Base-by-base conservation (phyloP, 2,888 invertebrate species). In the Plebejus anna region DNA sequence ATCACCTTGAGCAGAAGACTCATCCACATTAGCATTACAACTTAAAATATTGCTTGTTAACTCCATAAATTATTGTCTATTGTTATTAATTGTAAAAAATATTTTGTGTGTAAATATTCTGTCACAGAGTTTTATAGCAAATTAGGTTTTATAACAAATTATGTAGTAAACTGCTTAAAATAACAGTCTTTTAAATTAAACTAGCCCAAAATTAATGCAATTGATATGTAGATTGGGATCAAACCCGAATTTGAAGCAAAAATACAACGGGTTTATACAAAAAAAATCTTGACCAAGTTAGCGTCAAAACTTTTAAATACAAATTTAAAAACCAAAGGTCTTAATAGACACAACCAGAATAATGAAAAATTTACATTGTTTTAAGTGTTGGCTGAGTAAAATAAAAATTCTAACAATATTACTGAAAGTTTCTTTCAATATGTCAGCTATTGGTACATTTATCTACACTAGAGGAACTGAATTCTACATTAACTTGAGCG, bases 391-490 rank as follows among this genome's bases (percentile, higher is more conserved):
- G 16, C 16, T 16, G 16, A 55, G 16, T 55, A 16, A 55, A 55
- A 55, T 16, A 3, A 55, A 55, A 55, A 55, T 55, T 16, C 13
- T 55, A 13, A 55, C 16, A 16, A 55, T 55, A 55, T 55, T 55
- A 55, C 55, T 55, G 16, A 55, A 55, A 55, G 55, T 55, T 73
- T 32, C 2, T 13, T 22, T 22, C 42, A 72, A 22, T 28, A 72
- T 13, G 42, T 22, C 22, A 28, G 47, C 13, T 47, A 47, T 72
- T 47, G 42, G 42, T 72, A 72, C 47, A 51, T 72, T 72, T 28
- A n/a, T 51, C 73, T 73, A 89, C 79, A 82, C 90, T 91, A 91
- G 88, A 91, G 91, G 91, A 91, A 91, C 91, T 89, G 86, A 84
- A 89, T 84, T 87, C 88, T 90, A 90, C 83, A 81, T 86, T 87